phyloP scores from a whole-genome alignment of 2,113 vertebrate genomes.

The Hyperopisus bebe region DNA sequence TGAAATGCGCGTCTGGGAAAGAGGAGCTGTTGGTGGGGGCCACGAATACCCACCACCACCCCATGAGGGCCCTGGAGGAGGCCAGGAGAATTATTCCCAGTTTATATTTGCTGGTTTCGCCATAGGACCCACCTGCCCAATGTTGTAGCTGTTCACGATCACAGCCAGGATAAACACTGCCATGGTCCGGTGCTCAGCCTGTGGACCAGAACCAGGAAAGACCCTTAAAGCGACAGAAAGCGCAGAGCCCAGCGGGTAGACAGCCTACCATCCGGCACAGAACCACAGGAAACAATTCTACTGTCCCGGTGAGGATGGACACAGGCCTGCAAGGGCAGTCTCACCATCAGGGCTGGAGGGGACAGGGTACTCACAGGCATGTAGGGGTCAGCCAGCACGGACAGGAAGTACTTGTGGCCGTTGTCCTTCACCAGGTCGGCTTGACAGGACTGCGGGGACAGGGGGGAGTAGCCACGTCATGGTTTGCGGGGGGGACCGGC shows the following conservation, averaged over 20 bases:
- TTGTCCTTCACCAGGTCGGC: conserved; percentile 98
- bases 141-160: conserved; percentile 94
- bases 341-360: neutral
- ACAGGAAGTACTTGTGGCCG: conserved; percentile 99
- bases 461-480: neutral
- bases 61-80: neutral
- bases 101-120: neutral
- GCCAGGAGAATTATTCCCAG: neutral
- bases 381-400: conserved; percentile 88
- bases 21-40: neutral
- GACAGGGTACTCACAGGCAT: conserved; percentile 81
- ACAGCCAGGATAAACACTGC: conserved; percentile 95
- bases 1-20: conserved; percentile 15
- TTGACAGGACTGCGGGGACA: conserved; percentile 79
- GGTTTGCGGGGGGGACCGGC: neutral
- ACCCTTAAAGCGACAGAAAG: neutral
- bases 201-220: conserved; percentile 27
- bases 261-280: neutral
- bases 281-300: neutral
- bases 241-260: neutral
- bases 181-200: conserved; percentile 98
- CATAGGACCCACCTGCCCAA: conserved; percentile 76
- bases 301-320: neutral
- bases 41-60: neutral
- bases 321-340: neutral